Evolutionary conservation across 2,888 invertebrate species (phyloP), one percentile per base, ranked within the genome.

Genomic region (Agrotis puta): DNA sequence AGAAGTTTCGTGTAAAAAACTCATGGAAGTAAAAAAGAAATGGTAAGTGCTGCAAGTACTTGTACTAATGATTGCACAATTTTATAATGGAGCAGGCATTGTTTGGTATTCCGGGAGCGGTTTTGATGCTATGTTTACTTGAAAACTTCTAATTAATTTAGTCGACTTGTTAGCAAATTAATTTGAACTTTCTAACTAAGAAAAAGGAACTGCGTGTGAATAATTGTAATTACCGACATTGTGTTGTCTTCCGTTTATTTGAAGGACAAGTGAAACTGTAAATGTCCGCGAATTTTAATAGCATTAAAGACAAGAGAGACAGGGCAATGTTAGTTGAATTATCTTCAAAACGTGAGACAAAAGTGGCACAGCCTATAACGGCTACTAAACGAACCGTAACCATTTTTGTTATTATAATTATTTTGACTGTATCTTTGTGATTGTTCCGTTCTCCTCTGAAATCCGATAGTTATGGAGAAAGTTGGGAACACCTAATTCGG

Each of bases 91-190:
- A 59, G 64, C n/a, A 39, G 22, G 27, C 43, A 27, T 69, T 67
- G 56, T 66, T 76, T 69, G 58, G 58, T 63, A 71, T 73, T 74
- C 64, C 58, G 13, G 16, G 27, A 68, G 50, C 68, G 68, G 57
- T 68, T 53, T 68, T 68, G 54, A 56, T 56, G 65, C 64, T 69
- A 53, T 64, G 47, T 70, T 64, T 73, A 70, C 82, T 69, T 73
- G 73, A 71, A 70, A 73, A 81, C 53, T 78, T 75, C 47, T 72
- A 82, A 84, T 84, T 76, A 79, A 79, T 71, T 77, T 77, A 33
- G 56, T 14, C n/a, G 39, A 68, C 68, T 65, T 81, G 67, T 81
- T 48, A 27, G 57, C 67, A 65, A 83, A 68, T 65, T 80, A 76
- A 73, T 73, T 80, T 68, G n/a, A 70, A 72, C 57, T 80, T 79